A percentile compares a stretch with the other conserved stretches of the same genome.
phyloP scores from a whole-genome alignment of 2,797 vertebrate genomes.

The Pseudotriccus pelzelni region DNA sequence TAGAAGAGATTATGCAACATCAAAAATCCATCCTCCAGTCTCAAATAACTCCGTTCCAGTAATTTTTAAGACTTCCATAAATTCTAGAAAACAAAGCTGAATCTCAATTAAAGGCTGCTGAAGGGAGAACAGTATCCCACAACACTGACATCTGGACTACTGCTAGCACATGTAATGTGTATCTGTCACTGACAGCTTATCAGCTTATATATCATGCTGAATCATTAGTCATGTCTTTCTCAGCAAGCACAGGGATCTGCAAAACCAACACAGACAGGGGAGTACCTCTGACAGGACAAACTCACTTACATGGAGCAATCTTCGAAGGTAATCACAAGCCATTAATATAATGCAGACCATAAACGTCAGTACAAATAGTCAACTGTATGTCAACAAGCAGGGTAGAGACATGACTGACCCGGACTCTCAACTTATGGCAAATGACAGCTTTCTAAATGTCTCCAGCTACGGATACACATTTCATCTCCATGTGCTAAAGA shows the following conservation, averaged over 20 bases:
- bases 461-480: slow-evolving; percentile 6
- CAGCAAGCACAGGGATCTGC: slow-evolving; percentile 36
- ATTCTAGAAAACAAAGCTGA: slow-evolving; percentile 35
- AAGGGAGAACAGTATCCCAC: slow-evolving; percentile 23
- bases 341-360: slow-evolving; percentile 41
- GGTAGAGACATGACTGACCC: not conserved
- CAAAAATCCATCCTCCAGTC: not conserved
- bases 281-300: slow-evolving; percentile 43
- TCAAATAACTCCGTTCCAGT: not conserved
- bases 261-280: slow-evolving; percentile 29
- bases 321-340: slow-evolving; percentile 9
- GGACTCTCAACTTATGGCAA: slow-evolving; percentile 7
- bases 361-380: slow-evolving; percentile 47
- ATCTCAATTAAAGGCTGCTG: slow-evolving; percentile 45
- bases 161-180: slow-evolving; percentile 6
- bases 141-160: slow-evolving; percentile 58
- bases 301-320: not conserved
- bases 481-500: not conserved
- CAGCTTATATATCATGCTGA: slow-evolving; percentile 60
- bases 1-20: not conserved
- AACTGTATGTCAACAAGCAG: slow-evolving; percentile 21
- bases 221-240: slow-evolving; percentile 68
- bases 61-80: slow-evolving; percentile 34
- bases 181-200: slow-evolving; percentile 68
- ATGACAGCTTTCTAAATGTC: slow-evolving; percentile 52